Evolutionary conservation across 2,113 vertebrate genomes (phyloP), one percentile per base, ranked within the genome.

Genomic region (Actinemys pallida): DNA sequence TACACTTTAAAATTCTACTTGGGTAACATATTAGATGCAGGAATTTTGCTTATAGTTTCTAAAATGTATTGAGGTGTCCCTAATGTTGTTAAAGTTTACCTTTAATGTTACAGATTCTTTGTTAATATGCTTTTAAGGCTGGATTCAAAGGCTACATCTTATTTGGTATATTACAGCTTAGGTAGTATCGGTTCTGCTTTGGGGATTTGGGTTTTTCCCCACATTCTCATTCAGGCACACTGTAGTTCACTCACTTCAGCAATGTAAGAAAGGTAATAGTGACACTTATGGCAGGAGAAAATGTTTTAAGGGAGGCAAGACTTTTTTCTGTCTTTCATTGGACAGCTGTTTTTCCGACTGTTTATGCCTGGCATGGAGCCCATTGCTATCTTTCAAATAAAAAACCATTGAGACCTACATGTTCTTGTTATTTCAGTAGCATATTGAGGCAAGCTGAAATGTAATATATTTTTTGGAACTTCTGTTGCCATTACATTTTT

Each of bases 41-140:
- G 92, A 86, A 89, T 83, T 90, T 94, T 90, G 25, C 79, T 95
- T 95, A 93, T 0, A 0, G 31, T 93, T 96, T 95, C 84, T 87
- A 29, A n/a, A n/a, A n/a, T 62, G 11, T 69, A 0, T 10, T 56
- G 8, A 94, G 29, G 22, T 96, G 8, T 93, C 79, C 75, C 72
- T 20, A 92, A 29, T 29, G 27, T 86, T 95, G 42, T 84, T 94
- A 96, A 96, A 88, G 52, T 4, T 69, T 90, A 92, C 54, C 47
- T 59, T 86, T 65, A 92, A 17, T 88, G 87, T 87, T 82, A 84
- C 49, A 83, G 69, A 89, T 93, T 93, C 53, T 88, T 8, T 88
- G 80, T 93, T 96, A 95, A 94, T 76, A 76, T 22, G 81, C 29
- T 96, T 94, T 96, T 96, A 92, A 76, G 94, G 83, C 29, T 89